Evolutionary conservation across 1,140 invertebrate genomes (phyloP), one percentile per base, ranked within the genome.

Genomic region (Araneus ventricosus): DNA sequence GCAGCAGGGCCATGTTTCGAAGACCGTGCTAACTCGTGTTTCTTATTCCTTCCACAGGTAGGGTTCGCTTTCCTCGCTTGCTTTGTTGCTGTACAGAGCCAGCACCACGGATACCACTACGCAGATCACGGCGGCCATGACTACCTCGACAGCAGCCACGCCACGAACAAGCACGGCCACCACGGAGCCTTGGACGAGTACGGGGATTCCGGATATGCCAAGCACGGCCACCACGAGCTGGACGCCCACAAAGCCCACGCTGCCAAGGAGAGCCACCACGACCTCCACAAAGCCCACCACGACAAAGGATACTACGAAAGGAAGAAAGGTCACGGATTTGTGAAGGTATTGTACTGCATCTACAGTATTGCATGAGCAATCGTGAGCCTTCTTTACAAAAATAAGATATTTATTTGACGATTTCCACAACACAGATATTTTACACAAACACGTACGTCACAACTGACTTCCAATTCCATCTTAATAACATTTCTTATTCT

Each of bases 291-390:
- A 20, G 63, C 57, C 4, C 85, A 88, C 7, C 92, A 93, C 30
- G 86, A 93, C 52, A 87, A 88, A 27, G 92, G 92, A 10, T 79
- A 45, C n/a, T 93, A 61, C 14, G 86, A 88, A 24, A 75, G 92
- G 34, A 93, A 93, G 39, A 93, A 93, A 45, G 92, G 92, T 27
- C 27, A 37, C 34, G 92, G 92, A 10, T 93, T 80, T 45, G 92
- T 61, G 22, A 93, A 93, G 84, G 90, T 92, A 86, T 24, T n/a
- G 4, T 22, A 30, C 8, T 61, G 1, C 14, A 37, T 37, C 4
- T 6, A 61, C n/a, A 61, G 22, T 24, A 20, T 52, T 14, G 0
- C 24, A 1, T 27, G 17, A 52, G 4, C 6, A 63, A 2, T 24
- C 6, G 1, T 63, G 1, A 5, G 4, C 8, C 59, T 61, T 20